Evolutionary conservation across 2,797 vertebrate genomes (phyloP).

Genomic region (Eupleurogrammus muticus): DNA sequence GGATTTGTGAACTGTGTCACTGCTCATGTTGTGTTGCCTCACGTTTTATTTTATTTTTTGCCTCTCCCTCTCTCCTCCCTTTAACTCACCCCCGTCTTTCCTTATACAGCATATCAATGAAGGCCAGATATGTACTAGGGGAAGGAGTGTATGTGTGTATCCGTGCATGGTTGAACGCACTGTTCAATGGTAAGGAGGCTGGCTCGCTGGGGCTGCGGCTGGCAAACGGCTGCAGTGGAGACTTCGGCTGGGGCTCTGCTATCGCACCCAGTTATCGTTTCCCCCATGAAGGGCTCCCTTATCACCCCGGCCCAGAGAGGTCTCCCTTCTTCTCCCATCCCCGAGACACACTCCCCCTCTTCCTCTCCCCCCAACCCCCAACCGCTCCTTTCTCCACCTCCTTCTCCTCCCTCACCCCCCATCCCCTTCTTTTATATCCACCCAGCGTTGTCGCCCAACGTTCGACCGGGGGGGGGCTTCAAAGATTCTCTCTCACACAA

Average conservation of each 20-base stretch:
- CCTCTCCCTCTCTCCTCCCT: constrained; percentile 68
- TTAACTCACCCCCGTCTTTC: constrained; percentile 81
- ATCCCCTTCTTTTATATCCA: constrained; percentile 80
- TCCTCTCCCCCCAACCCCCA: constrained; percentile 36
- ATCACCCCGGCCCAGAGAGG: constrained; percentile 99
- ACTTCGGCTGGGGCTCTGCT: constrained; percentile 84
- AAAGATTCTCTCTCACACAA: constrained; percentile 92
- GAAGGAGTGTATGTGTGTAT: constrained; percentile 75
- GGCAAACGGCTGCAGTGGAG: constrained; percentile 75
- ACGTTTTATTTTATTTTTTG: constrained; percentile 72
- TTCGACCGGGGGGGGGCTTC: constrained; percentile 91
- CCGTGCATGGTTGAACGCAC: constrained; percentile 98
- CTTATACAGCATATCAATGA: constrained; percentile 99
- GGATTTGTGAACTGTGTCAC: constrained; percentile 76
- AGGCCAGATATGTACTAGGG: constrained; percentile 97
- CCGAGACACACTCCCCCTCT: constrained; percentile 67
- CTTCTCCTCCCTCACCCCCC: constrained; percentile 48
- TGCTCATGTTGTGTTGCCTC: constrained; percentile 77
- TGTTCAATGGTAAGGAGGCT: constrained; percentile 93
- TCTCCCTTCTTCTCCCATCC: constrained; percentile 96
- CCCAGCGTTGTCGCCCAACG: constrained; percentile 89
- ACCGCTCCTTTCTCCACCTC: constrained; percentile 55
- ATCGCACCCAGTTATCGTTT: constrained; percentile 99
- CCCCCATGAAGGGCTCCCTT: constrained; percentile 99
- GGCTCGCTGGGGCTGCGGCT: constrained; percentile 73